phyloP scores from a whole-genome alignment of 2,113 vertebrate genomes.

The Lamprotornis superbus region DNA sequence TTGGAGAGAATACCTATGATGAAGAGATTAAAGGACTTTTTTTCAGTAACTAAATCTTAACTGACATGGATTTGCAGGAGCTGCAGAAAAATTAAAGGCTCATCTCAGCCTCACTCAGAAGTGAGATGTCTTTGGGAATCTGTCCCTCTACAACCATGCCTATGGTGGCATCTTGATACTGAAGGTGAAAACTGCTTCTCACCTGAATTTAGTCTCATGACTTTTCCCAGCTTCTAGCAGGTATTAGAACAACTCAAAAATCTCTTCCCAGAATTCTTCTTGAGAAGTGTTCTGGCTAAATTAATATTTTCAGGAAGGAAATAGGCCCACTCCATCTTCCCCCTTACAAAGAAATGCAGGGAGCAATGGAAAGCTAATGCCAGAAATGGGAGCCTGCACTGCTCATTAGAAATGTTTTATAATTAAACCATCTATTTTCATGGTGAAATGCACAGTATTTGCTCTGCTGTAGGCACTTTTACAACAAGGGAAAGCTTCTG shows the following conservation, averaged over 20 bases:
- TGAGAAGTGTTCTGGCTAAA: neutral
- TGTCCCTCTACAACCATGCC: fast-evolving
- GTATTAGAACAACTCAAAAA: neutral
- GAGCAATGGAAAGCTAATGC: neutral
- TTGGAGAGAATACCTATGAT: neutral
- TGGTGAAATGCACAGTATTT: neutral
- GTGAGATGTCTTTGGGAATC: neutral
- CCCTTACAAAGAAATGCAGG: fast-evolving
- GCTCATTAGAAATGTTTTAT: neutral
- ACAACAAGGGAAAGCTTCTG: neutral
- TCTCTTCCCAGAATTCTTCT: neutral
- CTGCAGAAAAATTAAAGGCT: neutral
- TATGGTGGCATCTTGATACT: fast-evolving
- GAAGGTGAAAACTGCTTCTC: neutral
- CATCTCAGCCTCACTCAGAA: neutral
- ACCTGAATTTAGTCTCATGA: neutral
- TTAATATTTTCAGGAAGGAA: neutral
- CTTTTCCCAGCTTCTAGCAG: neutral
- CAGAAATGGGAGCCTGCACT: neutral
- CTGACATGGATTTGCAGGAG: neutral
- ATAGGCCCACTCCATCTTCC: neutral
- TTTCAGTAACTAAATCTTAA: neutral
- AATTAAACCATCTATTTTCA: neutral
- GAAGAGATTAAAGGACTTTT: neutral
- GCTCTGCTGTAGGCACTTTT: neutral